A percentile compares a stretch with the other conserved stretches of the same genome.
Evolutionary conservation across 2,888 invertebrate genomes (phyloP).

Genomic region (Mesorhabditis belari): DNA sequence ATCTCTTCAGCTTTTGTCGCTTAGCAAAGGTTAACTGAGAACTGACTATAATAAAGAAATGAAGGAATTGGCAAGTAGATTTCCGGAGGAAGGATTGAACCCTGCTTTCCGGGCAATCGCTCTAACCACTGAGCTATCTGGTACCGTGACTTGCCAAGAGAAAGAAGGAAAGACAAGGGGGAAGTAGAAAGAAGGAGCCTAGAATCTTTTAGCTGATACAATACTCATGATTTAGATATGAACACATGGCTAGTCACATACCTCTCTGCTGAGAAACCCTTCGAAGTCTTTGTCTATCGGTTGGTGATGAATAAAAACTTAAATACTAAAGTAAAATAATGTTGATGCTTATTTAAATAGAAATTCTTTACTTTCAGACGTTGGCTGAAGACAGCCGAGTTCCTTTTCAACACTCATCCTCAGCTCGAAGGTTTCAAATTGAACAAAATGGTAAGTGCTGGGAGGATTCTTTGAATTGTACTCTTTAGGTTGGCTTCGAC

Average conservation of each 20-base stretch:
- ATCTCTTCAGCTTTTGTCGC: slow-evolving; percentile 24
- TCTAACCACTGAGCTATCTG: neutral
- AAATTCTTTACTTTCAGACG: slow-evolving; percentile 16
- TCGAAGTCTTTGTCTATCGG: slow-evolving; percentile 39
- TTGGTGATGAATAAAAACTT: slow-evolving; percentile 21
- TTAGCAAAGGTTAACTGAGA: slow-evolving; percentile 26
- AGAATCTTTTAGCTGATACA: neutral
- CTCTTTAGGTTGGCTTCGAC: slow-evolving; percentile 39
- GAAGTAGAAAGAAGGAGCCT: no score
- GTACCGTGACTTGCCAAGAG: no score
- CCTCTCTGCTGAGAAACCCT: slow-evolving; percentile 46
- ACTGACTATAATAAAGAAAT: no score
- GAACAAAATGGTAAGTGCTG: slow-evolving; percentile 41
- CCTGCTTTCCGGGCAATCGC: neutral
- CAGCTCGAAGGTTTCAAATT: slow-evolving; percentile 39
- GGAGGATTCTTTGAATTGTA: neutral
- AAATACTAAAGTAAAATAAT: neutral
- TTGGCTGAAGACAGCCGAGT: slow-evolving; percentile 37
- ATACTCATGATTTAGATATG: slow-evolving; percentile 28
- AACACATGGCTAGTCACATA: slow-evolving; percentile 50
- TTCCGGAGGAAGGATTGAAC: no score
- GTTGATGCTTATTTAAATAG: neutral
- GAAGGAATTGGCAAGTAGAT: no score
- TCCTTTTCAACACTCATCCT: slow-evolving; percentile 45
- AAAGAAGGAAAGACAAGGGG: no score